Evolutionary conservation across 1,140 invertebrate genomes (phyloP).

Genomic region (Drosophila subobscura): DNA sequence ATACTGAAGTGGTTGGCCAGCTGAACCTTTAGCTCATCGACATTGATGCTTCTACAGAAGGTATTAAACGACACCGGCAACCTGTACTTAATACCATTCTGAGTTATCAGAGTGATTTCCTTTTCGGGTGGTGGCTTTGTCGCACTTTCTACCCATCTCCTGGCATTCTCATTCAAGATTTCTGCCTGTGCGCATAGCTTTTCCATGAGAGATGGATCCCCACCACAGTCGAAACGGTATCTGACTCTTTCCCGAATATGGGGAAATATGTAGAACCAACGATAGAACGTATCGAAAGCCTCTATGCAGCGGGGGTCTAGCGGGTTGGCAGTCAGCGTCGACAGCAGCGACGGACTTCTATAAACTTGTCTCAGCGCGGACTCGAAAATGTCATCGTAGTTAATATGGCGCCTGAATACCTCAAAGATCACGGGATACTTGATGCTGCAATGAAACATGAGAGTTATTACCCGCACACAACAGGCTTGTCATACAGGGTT

Average conservation of each 20-base stretch:
- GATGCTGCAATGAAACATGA: not conserved
- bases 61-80: conserved; percentile 38
- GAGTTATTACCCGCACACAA: too few species aligned
- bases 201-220: not conserved
- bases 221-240: not conserved
- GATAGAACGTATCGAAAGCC: conserved; percentile 1
- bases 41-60: conserved; percentile 35
- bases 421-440: conserved; percentile 10
- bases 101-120: not conserved
- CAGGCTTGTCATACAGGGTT: too few species aligned
- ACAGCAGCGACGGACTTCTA: not conserved
- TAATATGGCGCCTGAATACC: conserved; percentile 1
- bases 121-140: too few species aligned
- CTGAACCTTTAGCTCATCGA: conserved; percentile 15
- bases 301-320: not conserved
- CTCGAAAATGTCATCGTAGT: conserved; percentile 6
- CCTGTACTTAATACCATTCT: conserved; percentile 13
- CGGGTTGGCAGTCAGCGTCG: not conserved
- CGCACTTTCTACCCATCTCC: not conserved
- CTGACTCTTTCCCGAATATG: not conserved
- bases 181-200: conserved; percentile 9
- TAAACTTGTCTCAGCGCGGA: not conserved
- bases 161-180: conserved; percentile 10
- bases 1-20: not conserved
- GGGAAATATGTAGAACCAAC: conserved; percentile 10